phyloP scores from a whole-genome alignment of 2,113 vertebrate genomes.

The Formicarius rufipectus region DNA sequence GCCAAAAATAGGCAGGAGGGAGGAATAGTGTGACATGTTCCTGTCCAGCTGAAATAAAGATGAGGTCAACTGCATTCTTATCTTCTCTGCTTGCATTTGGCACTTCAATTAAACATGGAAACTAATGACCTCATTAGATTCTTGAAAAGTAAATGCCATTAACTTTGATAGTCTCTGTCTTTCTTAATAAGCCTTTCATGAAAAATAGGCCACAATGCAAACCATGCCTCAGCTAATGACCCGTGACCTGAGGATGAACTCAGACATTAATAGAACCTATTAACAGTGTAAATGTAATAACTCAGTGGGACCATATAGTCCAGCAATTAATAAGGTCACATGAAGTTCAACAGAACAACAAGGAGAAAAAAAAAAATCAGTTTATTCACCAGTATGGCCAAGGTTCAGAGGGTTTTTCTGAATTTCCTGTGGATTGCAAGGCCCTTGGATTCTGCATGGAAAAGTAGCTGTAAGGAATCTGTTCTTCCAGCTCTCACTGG shows the following conservation, averaged over 20 bases:
- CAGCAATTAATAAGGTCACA: constrained; percentile 67
- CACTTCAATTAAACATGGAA: constrained; percentile 53
- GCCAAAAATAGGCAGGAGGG: neutral
- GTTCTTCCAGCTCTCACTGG: neutral
- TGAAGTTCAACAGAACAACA: constrained; percentile 58
- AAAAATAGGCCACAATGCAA: constrained; percentile 64
- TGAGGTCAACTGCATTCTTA: constrained; percentile 56
- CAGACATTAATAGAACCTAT: constrained; percentile 65
- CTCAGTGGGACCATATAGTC: constrained; percentile 27
- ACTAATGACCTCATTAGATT: constrained; percentile 69
- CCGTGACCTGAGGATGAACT: constrained; percentile 60
- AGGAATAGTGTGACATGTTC: neutral
- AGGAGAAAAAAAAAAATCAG: neutral
- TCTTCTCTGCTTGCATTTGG: constrained; percentile 22
- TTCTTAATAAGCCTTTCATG: constrained; percentile 66
- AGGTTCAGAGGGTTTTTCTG: constrained; percentile 17
- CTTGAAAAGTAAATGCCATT: constrained; percentile 58
- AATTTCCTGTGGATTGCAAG: neutral
- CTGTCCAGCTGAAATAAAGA: neutral
- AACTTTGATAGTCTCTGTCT: constrained; percentile 58
- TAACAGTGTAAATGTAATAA: constrained; percentile 65
- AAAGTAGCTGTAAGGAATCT: neutral
- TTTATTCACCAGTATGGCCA: constrained; percentile 25
- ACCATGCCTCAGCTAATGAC: constrained; percentile 53
- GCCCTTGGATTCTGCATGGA: neutral